phyloP scores from a whole-genome alignment of 2,113 vertebrate species.

The Ceyx margarethae region DNA sequence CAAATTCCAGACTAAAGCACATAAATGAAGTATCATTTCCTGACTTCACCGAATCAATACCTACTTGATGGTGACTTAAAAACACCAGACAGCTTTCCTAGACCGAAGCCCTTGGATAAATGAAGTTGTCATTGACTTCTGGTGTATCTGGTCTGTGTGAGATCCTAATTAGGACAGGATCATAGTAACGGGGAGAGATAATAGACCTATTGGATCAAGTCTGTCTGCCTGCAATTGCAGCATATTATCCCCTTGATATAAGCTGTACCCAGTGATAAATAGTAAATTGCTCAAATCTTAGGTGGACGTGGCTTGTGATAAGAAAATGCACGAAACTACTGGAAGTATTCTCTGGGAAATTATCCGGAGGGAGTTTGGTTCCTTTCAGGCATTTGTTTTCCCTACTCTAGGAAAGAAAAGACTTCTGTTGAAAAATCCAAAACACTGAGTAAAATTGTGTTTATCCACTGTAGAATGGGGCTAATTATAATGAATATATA shows the following conservation, averaged over 20 bases:
- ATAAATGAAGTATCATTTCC: constrained; percentile 46
- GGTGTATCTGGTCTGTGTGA: constrained; percentile 56
- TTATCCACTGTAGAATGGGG: not conserved
- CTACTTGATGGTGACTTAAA: constrained; percentile 64
- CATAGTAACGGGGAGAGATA: constrained; percentile 1
- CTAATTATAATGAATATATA: accelerated
- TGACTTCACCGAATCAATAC: constrained; percentile 20
- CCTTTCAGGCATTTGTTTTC: not conserved
- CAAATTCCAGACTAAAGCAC: not conserved
- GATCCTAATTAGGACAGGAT: constrained; percentile 70
- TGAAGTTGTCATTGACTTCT: constrained; percentile 71
- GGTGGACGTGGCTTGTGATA: not conserved
- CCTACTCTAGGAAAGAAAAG: not conserved
- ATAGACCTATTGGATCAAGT: constrained; percentile 48
- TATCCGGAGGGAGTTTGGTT: accelerated
- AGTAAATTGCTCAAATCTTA: not conserved
- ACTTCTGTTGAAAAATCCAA: not conserved
- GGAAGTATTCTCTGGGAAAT: not conserved
- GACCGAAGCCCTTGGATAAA: constrained; percentile 51
- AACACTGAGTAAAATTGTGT: not conserved
- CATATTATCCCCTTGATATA: not conserved
- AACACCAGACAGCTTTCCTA: constrained; percentile 59
- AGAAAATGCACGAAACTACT: not conserved
- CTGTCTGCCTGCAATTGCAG: not conserved
- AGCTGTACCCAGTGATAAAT: not conserved